A percentile compares a stretch with the other conserved stretches of the same genome.
These are phyloP conservation scores for Pseudococcus viburni DNA, from an alignment of 2,888 invertebrate genomes.

Conservation along the genomic window DNA sequence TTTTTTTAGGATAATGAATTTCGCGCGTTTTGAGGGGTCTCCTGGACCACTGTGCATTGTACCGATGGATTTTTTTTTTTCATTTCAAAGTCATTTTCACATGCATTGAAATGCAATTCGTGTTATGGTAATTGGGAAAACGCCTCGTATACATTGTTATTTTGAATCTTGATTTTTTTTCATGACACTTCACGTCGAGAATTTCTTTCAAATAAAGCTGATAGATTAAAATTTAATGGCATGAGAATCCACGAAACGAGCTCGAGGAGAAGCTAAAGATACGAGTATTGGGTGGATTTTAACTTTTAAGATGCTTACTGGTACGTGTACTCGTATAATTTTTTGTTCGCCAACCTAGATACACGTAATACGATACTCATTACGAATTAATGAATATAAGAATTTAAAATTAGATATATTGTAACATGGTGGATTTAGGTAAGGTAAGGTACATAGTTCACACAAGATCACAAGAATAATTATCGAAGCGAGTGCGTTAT, in stretches of 20 bases:
- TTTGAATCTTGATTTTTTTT: no score
- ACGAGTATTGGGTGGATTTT: neutral
- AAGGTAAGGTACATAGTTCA: neutral
- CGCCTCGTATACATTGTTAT: no score
- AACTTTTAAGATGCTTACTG: neutral
- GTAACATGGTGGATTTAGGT: neutral
- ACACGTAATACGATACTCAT: neutral
- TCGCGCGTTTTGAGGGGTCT: no score
- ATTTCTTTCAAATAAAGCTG: neutral
- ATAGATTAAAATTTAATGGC: neutral
- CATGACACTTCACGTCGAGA: no score
- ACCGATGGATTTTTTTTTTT: no score
- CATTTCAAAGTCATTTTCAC: no score
- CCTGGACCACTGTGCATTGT: no score
- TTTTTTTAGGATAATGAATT: no score
- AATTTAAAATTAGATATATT: neutral
- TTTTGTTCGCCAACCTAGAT: neutral
- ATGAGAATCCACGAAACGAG: neutral
- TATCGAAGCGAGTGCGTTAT: neutral
- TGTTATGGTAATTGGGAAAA: no score
- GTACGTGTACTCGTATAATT: neutral
- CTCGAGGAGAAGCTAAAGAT: neutral
- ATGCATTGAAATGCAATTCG: no score
- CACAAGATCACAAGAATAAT: neutral
- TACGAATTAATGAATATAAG: neutral